Evolutionary conservation across 1,140 invertebrate species (phyloP).

Genomic region (Cotesia chilonis): DNA sequence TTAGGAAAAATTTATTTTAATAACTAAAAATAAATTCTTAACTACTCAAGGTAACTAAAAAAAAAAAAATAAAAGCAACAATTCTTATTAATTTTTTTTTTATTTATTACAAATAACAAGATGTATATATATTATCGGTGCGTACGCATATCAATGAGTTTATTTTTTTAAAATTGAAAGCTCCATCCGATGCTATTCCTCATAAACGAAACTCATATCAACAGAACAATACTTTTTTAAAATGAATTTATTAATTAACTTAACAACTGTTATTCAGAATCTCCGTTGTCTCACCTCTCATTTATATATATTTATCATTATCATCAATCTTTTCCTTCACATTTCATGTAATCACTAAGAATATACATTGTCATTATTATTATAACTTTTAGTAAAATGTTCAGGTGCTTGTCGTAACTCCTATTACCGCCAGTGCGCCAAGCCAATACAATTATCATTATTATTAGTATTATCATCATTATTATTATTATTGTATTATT

Average conservation of each 20-base stretch:
- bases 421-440: slow-evolving; percentile 6
- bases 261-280: not conserved
- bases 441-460: slow-evolving; percentile 1
- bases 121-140: slow-evolving; percentile 64
- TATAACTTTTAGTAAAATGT: too few relatives aligned
- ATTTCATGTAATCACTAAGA: not conserved
- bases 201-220: too few relatives aligned
- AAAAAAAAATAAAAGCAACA: slow-evolving; percentile 13
- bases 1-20: not conserved
- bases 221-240: too few relatives aligned
- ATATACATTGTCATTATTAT: slow-evolving; percentile 4
- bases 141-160: slow-evolving; percentile 61
- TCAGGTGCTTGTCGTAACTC: slow-evolving; percentile 9
- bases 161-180: slow-evolving; percentile 55
- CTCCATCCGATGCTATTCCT: slow-evolving; percentile 45
- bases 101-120: slow-evolving; percentile 67
- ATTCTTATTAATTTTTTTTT: slow-evolving; percentile 45
- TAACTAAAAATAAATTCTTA: not conserved
- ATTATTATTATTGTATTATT: too few relatives aligned
- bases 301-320: not conserved
- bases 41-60: slow-evolving; percentile 19
- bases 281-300: not conserved
- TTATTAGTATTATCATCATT: too few relatives aligned
- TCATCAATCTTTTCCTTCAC: too few relatives aligned
- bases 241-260: not conserved